Evolutionary conservation across 2,888 invertebrate species (phyloP).

Genomic region (Choristoneura rosaceana): DNA sequence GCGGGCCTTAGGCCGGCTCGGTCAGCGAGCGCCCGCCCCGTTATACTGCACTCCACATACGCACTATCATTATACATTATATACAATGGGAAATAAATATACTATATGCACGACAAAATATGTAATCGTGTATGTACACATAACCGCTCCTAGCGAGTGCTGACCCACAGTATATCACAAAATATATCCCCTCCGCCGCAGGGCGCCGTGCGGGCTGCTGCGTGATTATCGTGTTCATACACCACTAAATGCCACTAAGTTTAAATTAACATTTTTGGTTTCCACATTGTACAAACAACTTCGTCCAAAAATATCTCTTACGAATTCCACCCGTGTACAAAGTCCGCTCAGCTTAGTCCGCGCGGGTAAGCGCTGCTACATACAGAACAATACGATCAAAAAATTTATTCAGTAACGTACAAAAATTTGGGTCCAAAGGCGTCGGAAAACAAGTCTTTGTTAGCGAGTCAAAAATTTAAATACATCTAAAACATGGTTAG

Average conservation of each 20-base stretch:
- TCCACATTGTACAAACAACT: constrained; percentile 72
- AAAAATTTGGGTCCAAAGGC: constrained; percentile 59
- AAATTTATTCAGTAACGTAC: constrained; percentile 55
- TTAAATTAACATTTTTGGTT: constrained; percentile 74
- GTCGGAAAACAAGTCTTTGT: constrained; percentile 52
- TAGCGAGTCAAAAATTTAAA: constrained; percentile 48
- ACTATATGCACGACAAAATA: constrained; percentile 73
- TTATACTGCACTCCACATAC: constrained; percentile 45
- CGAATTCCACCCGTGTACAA: constrained; percentile 32
- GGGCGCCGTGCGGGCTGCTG: neutral
- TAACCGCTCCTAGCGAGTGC: constrained; percentile 58
- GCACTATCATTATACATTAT: constrained; percentile 75
- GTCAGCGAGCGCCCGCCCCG: constrained; percentile 52
- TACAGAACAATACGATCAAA: constrained; percentile 31
- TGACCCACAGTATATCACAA: constrained; percentile 67
- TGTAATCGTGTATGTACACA: constrained; percentile 80
- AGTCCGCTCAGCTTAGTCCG: neutral
- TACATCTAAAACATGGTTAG: constrained; percentile 51
- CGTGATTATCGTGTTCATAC: constrained; percentile 42
- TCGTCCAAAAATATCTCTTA: constrained; percentile 68
- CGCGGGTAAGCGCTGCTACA: neutral
- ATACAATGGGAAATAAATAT: constrained; percentile 84
- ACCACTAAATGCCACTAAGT: constrained; percentile 59
- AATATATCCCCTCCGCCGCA: constrained; percentile 47
- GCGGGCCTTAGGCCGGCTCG: too few relatives aligned